Evolutionary conservation across 2,797 vertebrate genomes (phyloP), one percentile per base, ranked within the genome.

Genomic region (Hyperoplus immaculatus): DNA sequence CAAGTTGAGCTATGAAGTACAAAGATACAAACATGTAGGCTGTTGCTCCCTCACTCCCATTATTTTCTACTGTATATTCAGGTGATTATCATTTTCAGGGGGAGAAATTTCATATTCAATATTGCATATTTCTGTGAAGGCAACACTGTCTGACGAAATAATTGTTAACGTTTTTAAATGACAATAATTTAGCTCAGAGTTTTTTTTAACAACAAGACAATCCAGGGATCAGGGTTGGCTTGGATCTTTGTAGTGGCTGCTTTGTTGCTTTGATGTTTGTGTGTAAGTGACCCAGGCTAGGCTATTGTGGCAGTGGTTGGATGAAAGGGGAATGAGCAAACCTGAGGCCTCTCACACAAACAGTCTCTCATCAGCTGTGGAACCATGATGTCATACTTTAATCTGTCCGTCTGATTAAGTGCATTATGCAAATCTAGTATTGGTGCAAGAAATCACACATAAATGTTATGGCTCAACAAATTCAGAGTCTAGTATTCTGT

Each of bases 141-240:
- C 15, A 42, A 18, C 6, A 47, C 67, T 79, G 54, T 4, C 21
- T 65, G 15, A 45, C 14, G 5, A 10, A 63, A 55, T 64, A 66
- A 60, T 66, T 67, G 39, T 51, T 46, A 61, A 8, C 53, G 43
- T 29, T 29, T 29, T 53, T 13, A 29, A 12, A 29, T 61, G 21
- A n/a, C 41, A 50, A 1, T 42, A 4, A 36, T 41, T 46, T 36
- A 70, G 64, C 53, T 58, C 69, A 42, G 47, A 78, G 29, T 7
- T 18, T 64, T 81, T 80, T 68, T 21, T 72, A 21, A 36, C 12
- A 11, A 36, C 29, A 29, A 29, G 11, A 77, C 45, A 53, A 59
- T 64, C 56, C 42, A 69, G 73, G 68, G 50, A 36, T 76, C 46
- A 72, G 58, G 10, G 59, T 81, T 65, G 75, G 75, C 71, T 58